phyloP scores from a whole-genome alignment of 2,888 invertebrate species.

The Helobdella robusta region DNA sequence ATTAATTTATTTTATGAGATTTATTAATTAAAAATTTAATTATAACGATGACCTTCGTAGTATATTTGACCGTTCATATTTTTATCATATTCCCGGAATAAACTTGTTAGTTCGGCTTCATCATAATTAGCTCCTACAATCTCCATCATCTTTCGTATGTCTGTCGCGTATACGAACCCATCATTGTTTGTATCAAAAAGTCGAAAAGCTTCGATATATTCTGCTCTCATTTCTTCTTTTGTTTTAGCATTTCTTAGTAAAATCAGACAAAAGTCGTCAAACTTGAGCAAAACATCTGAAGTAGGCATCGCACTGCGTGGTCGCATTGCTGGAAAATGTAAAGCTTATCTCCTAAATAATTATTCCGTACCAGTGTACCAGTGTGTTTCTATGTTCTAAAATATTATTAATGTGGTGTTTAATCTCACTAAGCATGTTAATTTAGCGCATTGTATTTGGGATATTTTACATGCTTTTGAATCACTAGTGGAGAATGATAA shows the following conservation, averaged over 20 bases:
- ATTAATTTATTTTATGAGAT: not conserved
- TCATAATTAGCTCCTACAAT: not conserved
- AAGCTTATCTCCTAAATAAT: no score
- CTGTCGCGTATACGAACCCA: not conserved
- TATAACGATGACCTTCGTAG: constrained; percentile 14
- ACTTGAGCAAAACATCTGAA: no score
- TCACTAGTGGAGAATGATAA: no score
- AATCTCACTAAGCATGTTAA: no score
- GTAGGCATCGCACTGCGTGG: no score
- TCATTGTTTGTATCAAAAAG: constrained; percentile 7
- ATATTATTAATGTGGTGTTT: no score
- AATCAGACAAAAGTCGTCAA: not conserved
- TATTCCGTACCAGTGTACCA: no score
- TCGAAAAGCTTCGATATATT: not conserved
- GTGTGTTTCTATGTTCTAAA: no score
- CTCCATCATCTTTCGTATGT: constrained; percentile 5
- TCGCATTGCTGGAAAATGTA: no score
- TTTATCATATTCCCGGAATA: not conserved
- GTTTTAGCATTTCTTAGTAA: constrained; percentile 8
- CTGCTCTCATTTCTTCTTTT: not conserved
- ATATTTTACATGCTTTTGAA: no score
- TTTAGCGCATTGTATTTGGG: no score
- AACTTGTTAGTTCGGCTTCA: not conserved
- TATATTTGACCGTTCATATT: not conserved
- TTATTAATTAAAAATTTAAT: not conserved